Base-by-base conservation (phyloP, 2,113 vertebrate genomes). In the Gobio gobio region DNA sequence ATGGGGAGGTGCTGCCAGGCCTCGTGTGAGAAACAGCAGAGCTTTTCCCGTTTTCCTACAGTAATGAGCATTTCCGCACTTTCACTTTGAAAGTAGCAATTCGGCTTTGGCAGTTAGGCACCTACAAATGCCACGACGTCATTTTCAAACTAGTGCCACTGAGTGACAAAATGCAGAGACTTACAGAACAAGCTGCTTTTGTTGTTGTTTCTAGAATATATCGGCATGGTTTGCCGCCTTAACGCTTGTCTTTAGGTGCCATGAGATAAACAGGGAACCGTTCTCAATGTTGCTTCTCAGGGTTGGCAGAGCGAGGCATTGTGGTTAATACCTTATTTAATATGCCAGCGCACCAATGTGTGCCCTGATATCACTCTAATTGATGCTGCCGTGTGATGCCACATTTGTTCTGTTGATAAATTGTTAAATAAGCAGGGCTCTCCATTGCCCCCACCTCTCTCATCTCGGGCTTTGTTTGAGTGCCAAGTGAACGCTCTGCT, bases 351-450 rank as follows among this genome's bases (percentile, higher is more conserved):
- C 20, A n/a, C 45, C 81, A 80, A 18, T 61, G 20, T 47, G 26
- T 33, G 49, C 85, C 68, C 70, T 61, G 43, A 85, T 85, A 84
- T 85, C 13, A 16, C 73, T 33, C 63, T 84, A 87, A 84, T 87
- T 77, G 85, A 84, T 72, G 61, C 82, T 80, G 84, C 77, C 56
- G 59, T 45, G 77, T 3, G 4, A 84, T 74, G 84, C 18, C 63
- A 59, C 63, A 74, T 73, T 86, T 84, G 78, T 85, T 51, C 24
- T 64, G 85, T 36, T 63, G 54, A 86, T 84, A 73, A 85, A 86
- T 88, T 47, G 54, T 61, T 82, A 83, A 83, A 84, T 51, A 73
- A 76, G 36, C 70, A 54, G 33, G 63, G 61, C 63, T 40, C 29
- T 73, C 63, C 20, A 61, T 40, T 3, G 24, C n/a, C 72, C 40